A percentile compares a stretch with the other conserved stretches of the same genome.
Evolutionary conservation across 2,113 vertebrate genomes (phyloP).

Genomic region (Sclerurus mexicanus): DNA sequence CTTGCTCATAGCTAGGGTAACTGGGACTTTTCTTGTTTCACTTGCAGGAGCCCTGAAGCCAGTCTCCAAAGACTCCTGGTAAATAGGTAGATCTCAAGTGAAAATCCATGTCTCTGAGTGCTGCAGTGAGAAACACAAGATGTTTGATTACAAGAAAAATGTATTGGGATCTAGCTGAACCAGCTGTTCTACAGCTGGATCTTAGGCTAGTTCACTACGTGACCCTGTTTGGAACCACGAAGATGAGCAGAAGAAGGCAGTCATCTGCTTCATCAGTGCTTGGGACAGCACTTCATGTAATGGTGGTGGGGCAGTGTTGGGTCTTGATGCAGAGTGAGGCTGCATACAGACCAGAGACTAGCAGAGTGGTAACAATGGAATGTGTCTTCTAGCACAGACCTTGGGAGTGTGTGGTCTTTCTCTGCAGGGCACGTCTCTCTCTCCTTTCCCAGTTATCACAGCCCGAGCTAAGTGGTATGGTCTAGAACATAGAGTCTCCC

Average conservation of each 20-base stretch:
- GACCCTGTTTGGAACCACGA: neutral
- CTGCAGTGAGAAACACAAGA: neutral
- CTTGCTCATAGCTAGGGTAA: neutral
- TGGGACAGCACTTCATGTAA: neutral
- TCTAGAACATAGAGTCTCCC: neutral
- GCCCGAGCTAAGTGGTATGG: neutral
- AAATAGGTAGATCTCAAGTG: neutral
- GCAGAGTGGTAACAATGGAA: neutral
- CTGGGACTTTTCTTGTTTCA: neutral
- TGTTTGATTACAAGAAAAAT: neutral
- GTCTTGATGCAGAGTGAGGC: neutral
- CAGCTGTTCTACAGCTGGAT: neutral
- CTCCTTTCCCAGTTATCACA: neutral
- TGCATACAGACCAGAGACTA: rapidly evolving
- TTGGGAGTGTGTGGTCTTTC: neutral
- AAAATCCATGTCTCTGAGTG: neutral
- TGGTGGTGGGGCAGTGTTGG: neutral
- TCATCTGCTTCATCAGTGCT: neutral
- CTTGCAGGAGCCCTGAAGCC: neutral
- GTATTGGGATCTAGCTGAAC: neutral
- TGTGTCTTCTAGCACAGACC: neutral
- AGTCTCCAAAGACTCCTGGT: neutral
- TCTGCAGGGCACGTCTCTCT: neutral
- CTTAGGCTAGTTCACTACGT: neutral
- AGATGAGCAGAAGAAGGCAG: neutral